Conservation (phyloP, 2,113 vertebrate species). For the Montifringilla adamsi region DNA sequence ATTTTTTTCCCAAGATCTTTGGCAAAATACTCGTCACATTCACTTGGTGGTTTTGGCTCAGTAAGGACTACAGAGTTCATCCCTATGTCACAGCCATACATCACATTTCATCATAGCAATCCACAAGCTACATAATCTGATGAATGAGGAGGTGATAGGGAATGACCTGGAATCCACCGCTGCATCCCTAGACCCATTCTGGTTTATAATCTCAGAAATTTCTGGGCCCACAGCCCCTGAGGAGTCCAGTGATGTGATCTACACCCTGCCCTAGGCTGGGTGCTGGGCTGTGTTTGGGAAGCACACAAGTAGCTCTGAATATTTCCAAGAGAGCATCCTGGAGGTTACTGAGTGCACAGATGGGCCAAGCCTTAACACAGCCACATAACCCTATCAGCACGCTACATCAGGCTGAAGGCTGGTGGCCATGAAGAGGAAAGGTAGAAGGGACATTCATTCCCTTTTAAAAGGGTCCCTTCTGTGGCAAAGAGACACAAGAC, state of each 20-base stretch:
- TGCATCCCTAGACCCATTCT: background rate
- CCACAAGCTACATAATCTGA: background rate
- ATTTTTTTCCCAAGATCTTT: background rate
- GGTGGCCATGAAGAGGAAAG: background rate
- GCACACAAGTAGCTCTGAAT: background rate
- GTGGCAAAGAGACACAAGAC: background rate
- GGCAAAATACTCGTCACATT: background rate
- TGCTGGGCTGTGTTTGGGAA: background rate
- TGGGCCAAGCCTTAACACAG: accelerated
- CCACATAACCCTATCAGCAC: background rate
- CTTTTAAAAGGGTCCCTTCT: background rate
- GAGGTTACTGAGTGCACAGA: background rate
- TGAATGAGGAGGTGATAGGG: background rate
- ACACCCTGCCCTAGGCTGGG: accelerated
- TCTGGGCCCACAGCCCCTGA: background rate
- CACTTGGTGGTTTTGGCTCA: background rate
- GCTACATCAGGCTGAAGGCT: background rate
- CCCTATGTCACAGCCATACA: background rate
- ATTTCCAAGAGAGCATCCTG: background rate
- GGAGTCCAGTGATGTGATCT: background rate
- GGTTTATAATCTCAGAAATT: background rate
- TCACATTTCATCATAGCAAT: background rate
- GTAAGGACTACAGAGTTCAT: background rate
- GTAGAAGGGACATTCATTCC: background rate
- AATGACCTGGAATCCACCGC: background rate